These are phyloP conservation scores for Babylonia areolata DNA, from an alignment of 1,140 invertebrate species.

Conservation along the genomic window DNA sequence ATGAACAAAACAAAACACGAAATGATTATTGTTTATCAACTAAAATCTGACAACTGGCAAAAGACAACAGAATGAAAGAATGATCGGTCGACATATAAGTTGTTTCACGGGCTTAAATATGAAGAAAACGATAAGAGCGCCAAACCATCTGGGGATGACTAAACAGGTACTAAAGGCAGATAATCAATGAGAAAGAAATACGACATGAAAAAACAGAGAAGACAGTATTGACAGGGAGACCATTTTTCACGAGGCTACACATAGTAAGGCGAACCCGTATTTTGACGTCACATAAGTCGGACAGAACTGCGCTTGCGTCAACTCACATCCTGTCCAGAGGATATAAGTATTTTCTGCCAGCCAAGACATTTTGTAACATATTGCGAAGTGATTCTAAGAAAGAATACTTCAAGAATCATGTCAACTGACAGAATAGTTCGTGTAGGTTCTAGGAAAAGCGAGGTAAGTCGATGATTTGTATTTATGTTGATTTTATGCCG, in stretches of 20 bases:
- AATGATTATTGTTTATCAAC: too few species aligned
- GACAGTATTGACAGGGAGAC: background rate
- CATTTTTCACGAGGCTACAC: background rate
- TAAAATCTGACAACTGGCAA: too few species aligned
- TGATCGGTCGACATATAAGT: too few species aligned
- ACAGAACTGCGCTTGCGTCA: background rate
- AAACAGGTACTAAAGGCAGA: too few species aligned
- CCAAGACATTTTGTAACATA: background rate
- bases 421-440: background rate
- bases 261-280: background rate
- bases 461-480: background rate
- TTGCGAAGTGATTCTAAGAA: background rate
- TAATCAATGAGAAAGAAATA: fast-evolving
- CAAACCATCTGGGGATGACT: too few species aligned
- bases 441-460: background rate
- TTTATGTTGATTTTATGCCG: background rate
- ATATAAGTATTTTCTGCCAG: background rate
- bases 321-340: background rate
- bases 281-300: slow-evolving; percentile 11
- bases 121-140: too few species aligned
- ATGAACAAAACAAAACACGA: too few species aligned
- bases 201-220: too few species aligned
- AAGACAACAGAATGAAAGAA: too few species aligned
- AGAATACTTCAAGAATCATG: background rate
- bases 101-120: too few species aligned